Evolutionary conservation across 2,797 vertebrate genomes (phyloP), one percentile per base, ranked within the genome.

Genomic region (Parauchenoglanis punctatus): DNA sequence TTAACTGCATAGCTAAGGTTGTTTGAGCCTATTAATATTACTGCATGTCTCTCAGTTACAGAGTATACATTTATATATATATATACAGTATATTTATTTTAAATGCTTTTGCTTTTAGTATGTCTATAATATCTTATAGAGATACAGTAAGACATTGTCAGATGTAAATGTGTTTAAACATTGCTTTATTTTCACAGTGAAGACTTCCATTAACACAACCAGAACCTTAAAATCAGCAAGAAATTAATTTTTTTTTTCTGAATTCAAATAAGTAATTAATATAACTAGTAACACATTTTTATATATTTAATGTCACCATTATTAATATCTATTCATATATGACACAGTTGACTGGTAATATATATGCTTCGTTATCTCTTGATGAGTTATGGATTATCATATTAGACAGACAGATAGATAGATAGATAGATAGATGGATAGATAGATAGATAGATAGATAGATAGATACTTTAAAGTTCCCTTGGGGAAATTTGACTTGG

Each of bases 211-310:
- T 56, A 52, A 86, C 83, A 10, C 76, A 58, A 89, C 46, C 0
- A 35, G 4, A 1, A 92, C 75, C 4, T 81, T 93, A 31, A 68
- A 63, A n/a, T 88, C 92, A 28, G 87, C 0, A 31, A 90, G 93
- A 40, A 40, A 40, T 94, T 61, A 92, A 93, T 93, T 70, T 17
- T 65, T n/a, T n/a, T 15, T 4, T 11, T 44, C 13, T 86, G 4
- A 25, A 83, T 58, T 1, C 25, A 86, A 56, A 77, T 77, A 17
- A 56, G 15, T 56, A 52, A 18, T 54, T 78, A 15, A 59, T 59
- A 40, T 40, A 58, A 10, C 54, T 58, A 28, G 1, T 35, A 81
- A 81, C 12, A 44, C 3, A 58, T 78, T 59, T 13, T 59, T 35
- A 40, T 40, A 59, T 80, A 23, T 52, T 54, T 52, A 52, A 4